Base-by-base conservation (phyloP, 2,113 vertebrate species). In the Galeopterus variegatus region DNA sequence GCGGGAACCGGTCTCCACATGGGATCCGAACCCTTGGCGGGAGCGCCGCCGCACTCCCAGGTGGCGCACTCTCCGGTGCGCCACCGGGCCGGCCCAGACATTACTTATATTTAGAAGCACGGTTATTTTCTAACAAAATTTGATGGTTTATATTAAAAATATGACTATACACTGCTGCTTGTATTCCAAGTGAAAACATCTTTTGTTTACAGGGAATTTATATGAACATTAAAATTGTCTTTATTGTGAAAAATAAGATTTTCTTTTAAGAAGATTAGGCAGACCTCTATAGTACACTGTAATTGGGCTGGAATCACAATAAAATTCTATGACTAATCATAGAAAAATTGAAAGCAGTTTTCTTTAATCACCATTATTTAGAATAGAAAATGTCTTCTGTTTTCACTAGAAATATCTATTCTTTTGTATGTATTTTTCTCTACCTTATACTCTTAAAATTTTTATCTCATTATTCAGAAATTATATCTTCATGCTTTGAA, bases 391-490 rank as follows among this genome's bases (percentile, higher is more conserved):
- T 88, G 1, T 73, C n/a, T 95, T 79, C 33, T 62, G 6, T 95
- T 96, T 97, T 96, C 48, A 88, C 4, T 8, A 86, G 58, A 3
- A 69, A 69, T 80, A 81, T 36, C 41, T 91, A 62, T 88, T 91
- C 41, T 97, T 95, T 94, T 88, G 5, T 26, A 50, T 21, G 0
- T 84, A 21, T 80, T 97, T 76, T 85, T 60, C 10, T 26, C 26
- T 75, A 89, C 14, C 7, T 85, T 95, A 85, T 15, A 87, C 6
- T 83, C 95, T 89, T 87, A 82, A 93, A 28, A 12, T 36, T 89
- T 70, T 50, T 15, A 88, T 73, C 41, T 95, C 26, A 91, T 95
- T 92, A 19, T 28, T 72, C 90, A 89, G 48, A 98, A 97, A 64
- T 86, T 89, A 64, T 4, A 79, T 87, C 31, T 1, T 33, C 3